phyloP scores from a whole-genome alignment of 2,888 invertebrate genomes.

The Sinodicranocentrus sp. region DNA sequence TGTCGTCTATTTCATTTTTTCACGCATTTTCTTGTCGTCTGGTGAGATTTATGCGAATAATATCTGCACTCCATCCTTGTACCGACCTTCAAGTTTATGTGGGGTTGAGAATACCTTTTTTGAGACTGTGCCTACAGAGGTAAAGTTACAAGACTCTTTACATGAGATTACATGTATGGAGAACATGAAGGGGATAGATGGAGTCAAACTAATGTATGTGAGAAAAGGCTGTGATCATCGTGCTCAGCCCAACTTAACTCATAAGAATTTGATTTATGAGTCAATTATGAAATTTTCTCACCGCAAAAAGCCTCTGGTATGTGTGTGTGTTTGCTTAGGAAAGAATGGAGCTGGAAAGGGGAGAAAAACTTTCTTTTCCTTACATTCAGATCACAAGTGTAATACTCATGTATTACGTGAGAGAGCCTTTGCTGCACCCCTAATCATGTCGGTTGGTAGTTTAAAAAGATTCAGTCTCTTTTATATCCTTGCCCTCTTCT shows the following conservation, averaged over 20 bases:
- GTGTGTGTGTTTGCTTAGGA: conserved; percentile 56
- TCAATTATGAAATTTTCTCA: conserved; percentile 77
- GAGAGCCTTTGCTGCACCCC: conserved; percentile 41
- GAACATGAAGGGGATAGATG: conserved; percentile 63
- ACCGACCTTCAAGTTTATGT: conserved; percentile 62
- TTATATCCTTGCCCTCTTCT: conserved; percentile 29
- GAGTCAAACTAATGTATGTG: conserved; percentile 69
- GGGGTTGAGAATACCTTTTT: conserved; percentile 61
- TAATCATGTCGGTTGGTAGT: conserved; percentile 53
- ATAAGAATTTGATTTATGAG: conserved; percentile 76
- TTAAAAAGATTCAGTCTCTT: conserved; percentile 51
- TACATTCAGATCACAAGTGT: conserved; percentile 47
- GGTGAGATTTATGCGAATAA: conserved; percentile 76
- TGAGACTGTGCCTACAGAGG: conserved; percentile 32
- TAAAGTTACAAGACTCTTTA: conserved; percentile 56
- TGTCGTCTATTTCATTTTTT: conserved; percentile 76
- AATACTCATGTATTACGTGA: conserved; percentile 43
- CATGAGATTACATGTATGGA: conserved; percentile 67
- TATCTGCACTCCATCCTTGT: conserved; percentile 70
- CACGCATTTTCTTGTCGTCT: conserved; percentile 74
- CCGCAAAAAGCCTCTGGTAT: conserved; percentile 73
- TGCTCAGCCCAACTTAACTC: conserved; percentile 71
- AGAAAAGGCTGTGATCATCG: conserved; percentile 67
- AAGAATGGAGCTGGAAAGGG: conserved; percentile 54
- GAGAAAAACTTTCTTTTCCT: conserved; percentile 63